Percentiles rank a stretch among this genome's conserved stretches.
Conservation (phyloP, 2,888 invertebrate genomes). For the Leucophenga montana region DNA sequence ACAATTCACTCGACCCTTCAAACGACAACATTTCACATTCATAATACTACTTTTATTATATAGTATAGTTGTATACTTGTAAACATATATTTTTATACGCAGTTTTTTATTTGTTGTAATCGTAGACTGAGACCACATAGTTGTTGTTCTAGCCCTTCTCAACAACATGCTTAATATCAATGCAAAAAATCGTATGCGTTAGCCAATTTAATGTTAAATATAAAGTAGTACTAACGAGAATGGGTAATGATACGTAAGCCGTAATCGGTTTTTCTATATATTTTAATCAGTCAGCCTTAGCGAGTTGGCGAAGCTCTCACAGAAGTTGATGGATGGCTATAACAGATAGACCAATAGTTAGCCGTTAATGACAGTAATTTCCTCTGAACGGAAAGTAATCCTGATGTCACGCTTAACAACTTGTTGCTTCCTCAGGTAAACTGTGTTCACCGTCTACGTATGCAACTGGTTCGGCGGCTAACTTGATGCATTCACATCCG, state of each 20-base stretch:
- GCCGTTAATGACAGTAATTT: no score
- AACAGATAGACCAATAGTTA: no score
- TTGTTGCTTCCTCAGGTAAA: no score
- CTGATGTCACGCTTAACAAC: no score
- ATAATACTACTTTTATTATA: conserved; percentile 5
- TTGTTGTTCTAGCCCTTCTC: not conserved
- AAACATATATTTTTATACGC: not conserved
- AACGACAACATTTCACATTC: conserved; percentile 1
- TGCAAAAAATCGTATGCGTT: not conserved
- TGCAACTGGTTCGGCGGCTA: no score
- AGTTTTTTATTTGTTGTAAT: not conserved
- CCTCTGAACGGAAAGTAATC: no score
- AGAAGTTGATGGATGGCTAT: no score
- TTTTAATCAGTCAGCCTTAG: no score
- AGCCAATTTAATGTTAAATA: not conserved
- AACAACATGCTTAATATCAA: not conserved
- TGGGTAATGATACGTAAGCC: not conserved
- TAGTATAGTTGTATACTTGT: not conserved
- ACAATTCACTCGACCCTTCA: not conserved
- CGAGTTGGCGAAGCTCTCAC: no score
- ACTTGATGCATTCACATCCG: no score
- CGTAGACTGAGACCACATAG: not conserved
- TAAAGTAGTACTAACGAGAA: not conserved
- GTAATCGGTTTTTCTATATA: no score
- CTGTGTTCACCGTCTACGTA: no score